These are phyloP conservation scores for Scalopus aquaticus DNA, from an alignment of 2,113 vertebrate species.

Conservation along the genomic window DNA sequence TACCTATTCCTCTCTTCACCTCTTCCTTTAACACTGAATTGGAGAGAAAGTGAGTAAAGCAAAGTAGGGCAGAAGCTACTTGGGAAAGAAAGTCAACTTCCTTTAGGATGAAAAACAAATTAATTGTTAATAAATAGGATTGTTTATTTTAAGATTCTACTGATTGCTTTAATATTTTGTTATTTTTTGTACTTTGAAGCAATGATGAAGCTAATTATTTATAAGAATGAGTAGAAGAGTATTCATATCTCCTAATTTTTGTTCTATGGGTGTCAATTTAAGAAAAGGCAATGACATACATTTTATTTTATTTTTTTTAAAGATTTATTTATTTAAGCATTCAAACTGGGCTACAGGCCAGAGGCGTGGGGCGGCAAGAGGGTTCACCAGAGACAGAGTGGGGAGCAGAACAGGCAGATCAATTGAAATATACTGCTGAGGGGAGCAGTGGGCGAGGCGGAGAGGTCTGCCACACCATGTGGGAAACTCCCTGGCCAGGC, in stretches of 20 bases:
- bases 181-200: neutral
- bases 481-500: too few relatives aligned
- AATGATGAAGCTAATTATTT: neutral
- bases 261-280: neutral
- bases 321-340: too few relatives aligned
- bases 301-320: too few relatives aligned
- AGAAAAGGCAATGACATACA: neutral
- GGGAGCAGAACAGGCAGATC: too few relatives aligned
- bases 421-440: too few relatives aligned
- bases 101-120: neutral
- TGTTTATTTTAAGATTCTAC: neutral
- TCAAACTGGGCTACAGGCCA: too few relatives aligned
- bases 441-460: too few relatives aligned
- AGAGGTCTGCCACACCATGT: too few relatives aligned
- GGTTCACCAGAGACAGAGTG: too few relatives aligned
- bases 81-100: neutral
- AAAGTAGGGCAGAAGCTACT: neutral
- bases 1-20: neutral
- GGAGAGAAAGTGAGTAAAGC: neutral
- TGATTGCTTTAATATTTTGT: neutral
- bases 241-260: neutral
- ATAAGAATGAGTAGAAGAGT: neutral
- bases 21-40: neutral
- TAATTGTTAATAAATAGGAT: neutral
- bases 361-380: too few relatives aligned